phyloP scores from a whole-genome alignment of 2,888 invertebrate species.

The Linyphia triangularis region DNA sequence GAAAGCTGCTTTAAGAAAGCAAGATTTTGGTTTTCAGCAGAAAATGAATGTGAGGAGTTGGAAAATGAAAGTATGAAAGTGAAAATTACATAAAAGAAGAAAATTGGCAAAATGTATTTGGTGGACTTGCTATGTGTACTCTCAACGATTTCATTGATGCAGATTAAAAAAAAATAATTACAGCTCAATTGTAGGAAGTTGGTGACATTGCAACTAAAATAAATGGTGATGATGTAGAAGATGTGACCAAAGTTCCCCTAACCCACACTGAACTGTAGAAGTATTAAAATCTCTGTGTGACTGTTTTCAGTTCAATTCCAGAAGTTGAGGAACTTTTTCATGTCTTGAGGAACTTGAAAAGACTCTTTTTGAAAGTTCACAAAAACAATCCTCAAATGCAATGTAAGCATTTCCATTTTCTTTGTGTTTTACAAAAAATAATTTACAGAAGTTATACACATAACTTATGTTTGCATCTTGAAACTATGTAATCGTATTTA shows the following conservation, averaged over 20 bases:
- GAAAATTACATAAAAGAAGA: too few species aligned
- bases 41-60: too few species aligned
- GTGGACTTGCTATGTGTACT: constrained; percentile 11
- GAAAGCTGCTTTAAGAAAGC: too few species aligned
- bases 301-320: constrained; percentile 21
- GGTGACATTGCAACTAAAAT: too few species aligned
- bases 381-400: neutral
- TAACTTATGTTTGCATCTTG: too few species aligned
- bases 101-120: too few species aligned
- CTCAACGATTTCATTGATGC: neutral
- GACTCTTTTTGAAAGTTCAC: constrained; percentile 27
- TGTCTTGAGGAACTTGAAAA: too few species aligned
- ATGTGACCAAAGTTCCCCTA: neutral
- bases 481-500: too few species aligned
- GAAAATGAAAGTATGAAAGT: too few species aligned
- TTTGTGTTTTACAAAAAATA: neutral
- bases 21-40: too few species aligned
- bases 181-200: too few species aligned
- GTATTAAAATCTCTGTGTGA: constrained; percentile 21
- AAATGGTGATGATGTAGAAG: constrained; percentile 2
- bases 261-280: constrained; percentile 7
- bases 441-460: neutral
- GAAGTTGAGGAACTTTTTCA: constrained; percentile 29
- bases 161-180: neutral
- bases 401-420: neutral